Conservation (phyloP, 2,888 invertebrate species). For the Eugnorisma glareosa region DNA sequence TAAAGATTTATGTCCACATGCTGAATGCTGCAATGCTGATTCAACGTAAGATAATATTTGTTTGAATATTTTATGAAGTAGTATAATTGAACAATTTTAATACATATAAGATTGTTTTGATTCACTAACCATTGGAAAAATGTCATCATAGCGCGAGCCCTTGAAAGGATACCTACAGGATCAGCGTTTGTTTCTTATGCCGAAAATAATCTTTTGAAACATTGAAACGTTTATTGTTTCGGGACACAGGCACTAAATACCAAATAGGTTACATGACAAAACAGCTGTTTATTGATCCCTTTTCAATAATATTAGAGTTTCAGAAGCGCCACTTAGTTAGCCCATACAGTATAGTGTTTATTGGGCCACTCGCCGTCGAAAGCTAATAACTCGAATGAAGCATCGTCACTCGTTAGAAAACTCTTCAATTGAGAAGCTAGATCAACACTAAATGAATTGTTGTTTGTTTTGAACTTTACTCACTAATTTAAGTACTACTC, state of each 20-base stretch:
- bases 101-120: background rate
- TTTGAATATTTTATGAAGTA: background rate
- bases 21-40: too few species aligned
- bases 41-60: background rate
- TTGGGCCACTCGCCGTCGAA: constrained; percentile 59
- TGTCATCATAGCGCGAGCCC: background rate
- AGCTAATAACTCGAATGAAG: constrained; percentile 64
- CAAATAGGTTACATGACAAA: background rate
- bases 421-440: constrained; percentile 61
- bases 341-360: constrained; percentile 48
- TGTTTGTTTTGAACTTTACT: constrained; percentile 54
- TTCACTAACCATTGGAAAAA: background rate
- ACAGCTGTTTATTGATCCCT: background rate
- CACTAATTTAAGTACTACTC: constrained; percentile 32
- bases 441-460: constrained; percentile 51
- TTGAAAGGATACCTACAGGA: background rate
- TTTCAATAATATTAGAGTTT: constrained; percentile 6
- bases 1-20: background rate
- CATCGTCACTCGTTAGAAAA: constrained; percentile 43
- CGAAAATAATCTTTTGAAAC: background rate
- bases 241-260: background rate
- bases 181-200: background rate
- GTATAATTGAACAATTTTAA: background rate
- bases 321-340: constrained; percentile 53
- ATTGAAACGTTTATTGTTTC: background rate